These are phyloP conservation scores for Excalfactoria chinensis DNA, from an alignment of 2,113 vertebrate genomes.

Conservation along the genomic window DNA sequence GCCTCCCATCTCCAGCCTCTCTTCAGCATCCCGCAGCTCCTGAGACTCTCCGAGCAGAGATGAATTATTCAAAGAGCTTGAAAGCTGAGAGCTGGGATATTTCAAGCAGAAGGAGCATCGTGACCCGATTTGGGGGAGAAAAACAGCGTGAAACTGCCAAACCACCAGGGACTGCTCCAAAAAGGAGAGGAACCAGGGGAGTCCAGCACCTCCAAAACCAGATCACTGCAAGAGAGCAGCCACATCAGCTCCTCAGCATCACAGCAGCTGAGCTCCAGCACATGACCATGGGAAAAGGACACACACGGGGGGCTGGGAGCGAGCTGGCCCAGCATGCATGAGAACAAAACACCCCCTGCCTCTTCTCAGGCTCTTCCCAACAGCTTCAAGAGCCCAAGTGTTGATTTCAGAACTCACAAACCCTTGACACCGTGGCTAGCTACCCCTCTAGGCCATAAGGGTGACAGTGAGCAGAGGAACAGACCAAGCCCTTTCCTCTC, in stretches of 20 bases:
- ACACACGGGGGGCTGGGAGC: not conserved
- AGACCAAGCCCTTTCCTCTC: not conserved
- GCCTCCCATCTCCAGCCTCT: not conserved
- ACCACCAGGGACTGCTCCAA: not conserved
- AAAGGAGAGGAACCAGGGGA: not conserved
- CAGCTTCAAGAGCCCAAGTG: not conserved
- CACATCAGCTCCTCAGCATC: not conserved
- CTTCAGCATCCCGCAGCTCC: not conserved
- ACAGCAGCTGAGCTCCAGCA: not conserved
- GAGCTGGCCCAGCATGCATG: not conserved
- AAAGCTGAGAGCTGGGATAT: not conserved
- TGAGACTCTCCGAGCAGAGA: accelerated
- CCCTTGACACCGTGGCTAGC: accelerated
- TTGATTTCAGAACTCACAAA: not conserved
- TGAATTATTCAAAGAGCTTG: not conserved
- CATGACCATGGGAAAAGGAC: not conserved
- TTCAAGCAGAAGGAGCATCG: not conserved
- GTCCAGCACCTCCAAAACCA: too few species aligned
- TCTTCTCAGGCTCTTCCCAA: not conserved
- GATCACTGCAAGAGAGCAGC: not conserved
- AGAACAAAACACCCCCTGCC: not conserved
- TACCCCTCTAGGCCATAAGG: not conserved
- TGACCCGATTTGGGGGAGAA: not conserved
- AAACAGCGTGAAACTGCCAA: not conserved
- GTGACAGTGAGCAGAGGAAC: not conserved